Conservation (phyloP, 2,888 invertebrate species). For the Cantharis nigra region DNA sequence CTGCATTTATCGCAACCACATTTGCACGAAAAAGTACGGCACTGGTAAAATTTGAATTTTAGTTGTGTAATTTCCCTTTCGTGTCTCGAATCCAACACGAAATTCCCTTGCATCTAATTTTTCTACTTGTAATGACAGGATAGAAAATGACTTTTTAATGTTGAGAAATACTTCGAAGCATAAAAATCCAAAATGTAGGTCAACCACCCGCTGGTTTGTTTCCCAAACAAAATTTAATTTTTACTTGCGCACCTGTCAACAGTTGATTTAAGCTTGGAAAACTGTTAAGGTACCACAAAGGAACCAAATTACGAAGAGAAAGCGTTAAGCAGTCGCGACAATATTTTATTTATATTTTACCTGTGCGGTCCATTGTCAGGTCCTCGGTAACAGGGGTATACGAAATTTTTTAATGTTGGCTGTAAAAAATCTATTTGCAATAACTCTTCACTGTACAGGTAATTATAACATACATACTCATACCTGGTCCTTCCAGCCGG, state of each 20-base stretch:
- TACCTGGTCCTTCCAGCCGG: not conserved
- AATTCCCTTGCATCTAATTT: not conserved
- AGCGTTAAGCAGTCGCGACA: not conserved
- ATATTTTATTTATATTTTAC: not conserved
- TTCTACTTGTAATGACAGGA: not conserved
- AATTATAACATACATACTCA: no score
- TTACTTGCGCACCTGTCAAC: slow-evolving; percentile 7
- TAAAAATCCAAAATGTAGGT: not conserved
- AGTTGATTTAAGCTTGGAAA: slow-evolving; percentile 11
- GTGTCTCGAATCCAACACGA: not conserved
- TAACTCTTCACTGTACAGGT: no score
- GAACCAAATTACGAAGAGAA: not conserved
- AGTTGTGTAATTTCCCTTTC: not conserved
- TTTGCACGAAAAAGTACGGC: no score
- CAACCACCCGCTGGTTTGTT: slow-evolving; percentile 3
- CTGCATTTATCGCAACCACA: no score
- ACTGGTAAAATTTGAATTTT: not conserved
- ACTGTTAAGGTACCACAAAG: not conserved
- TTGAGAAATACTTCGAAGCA: not conserved
- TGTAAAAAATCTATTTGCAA: not conserved
- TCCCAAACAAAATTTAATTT: slow-evolving; percentile 1
- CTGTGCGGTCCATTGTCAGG: not conserved
- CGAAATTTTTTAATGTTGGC: not conserved
- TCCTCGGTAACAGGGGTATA: not conserved
- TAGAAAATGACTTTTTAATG: not conserved